Conservation (phyloP, 2,888 invertebrate genomes). For the Steromphala cineraria region DNA sequence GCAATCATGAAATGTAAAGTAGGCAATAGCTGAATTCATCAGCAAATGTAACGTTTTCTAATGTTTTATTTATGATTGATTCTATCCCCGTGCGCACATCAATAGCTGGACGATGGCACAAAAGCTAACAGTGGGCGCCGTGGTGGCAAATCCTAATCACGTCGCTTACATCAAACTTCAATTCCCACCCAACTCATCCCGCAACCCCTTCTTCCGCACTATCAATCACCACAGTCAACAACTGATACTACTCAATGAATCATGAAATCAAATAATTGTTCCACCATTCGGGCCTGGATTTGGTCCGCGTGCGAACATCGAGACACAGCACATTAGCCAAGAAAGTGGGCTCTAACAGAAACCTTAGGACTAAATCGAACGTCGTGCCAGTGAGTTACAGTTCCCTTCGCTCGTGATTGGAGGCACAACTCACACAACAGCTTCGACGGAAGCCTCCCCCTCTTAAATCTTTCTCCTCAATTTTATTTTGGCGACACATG, state of each 20-base stretch:
- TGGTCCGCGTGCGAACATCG: background rate
- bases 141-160: too few relatives aligned
- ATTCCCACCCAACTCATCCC: too few relatives aligned
- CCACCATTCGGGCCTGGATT: background rate
- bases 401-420: background rate
- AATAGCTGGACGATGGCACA: too few relatives aligned
- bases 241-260: background rate
- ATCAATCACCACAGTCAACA: background rate
- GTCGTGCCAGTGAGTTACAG: background rate
- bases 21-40: too few relatives aligned
- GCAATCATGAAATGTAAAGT: too few relatives aligned
- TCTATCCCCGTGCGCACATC: too few relatives aligned
- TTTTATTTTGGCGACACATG: constrained; percentile 17
- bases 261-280: background rate
- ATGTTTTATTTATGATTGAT: too few relatives aligned
- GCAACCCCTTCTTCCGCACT: too few relatives aligned
- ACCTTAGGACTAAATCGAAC: background rate
- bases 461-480: background rate
- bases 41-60: too few relatives aligned
- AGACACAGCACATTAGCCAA: background rate
- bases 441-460: background rate
- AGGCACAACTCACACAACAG: background rate
- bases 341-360: background rate
- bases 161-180: too few relatives aligned
- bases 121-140: too few relatives aligned